Base-by-base conservation (phyloP, 2,113 vertebrate genomes). In the Clinocottus analis region DNA sequence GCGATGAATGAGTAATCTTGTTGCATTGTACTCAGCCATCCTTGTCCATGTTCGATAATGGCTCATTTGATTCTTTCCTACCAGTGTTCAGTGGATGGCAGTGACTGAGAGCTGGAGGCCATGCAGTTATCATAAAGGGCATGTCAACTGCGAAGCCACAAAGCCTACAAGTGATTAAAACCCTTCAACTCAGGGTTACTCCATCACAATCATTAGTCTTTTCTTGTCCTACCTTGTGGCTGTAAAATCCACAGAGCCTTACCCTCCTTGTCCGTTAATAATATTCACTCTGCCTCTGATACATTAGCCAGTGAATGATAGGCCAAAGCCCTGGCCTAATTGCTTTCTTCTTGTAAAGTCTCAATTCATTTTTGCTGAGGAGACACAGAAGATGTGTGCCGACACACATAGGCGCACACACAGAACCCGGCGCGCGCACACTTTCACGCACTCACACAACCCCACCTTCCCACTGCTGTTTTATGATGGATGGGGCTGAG, bases 281-380 rank as follows among this genome's bases (percentile, higher is more conserved):
- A 91, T 90, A 92, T 89, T 92, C 93, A 89, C 91, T 91, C 87
- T 85, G 87, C 90, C 90, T 93, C 90, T 91, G 89, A 94, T 93
- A 90, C 90, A 93, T 94, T 93, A 93, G 92, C 91, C 84, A 84
- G 88, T 92, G 92, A 93, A 91, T 91, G 91, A 94, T 93, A 91
- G 92, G 92, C 85, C 90, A 90, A 83, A 92, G 90, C 90, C 89
- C 88, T 73, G 91, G 89, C 89, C 92, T 94, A 94, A 94, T 94
- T 94, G 93, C 92, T 94, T 94, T 93, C 91, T 90, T 94, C 93
- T 93, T 92, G 92, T 92, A 92, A 91, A 92, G 93, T 94, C 93
- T 94, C 93, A 92, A 93, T 94, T 94, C 93, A 90, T 94, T 93
- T 92, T 84, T 92, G 90, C 93, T 91, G 91, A 94, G 89, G 86